phyloP scores from a whole-genome alignment of 2,797 vertebrate species.

The Xiphorhynchus erythropygius region DNA sequence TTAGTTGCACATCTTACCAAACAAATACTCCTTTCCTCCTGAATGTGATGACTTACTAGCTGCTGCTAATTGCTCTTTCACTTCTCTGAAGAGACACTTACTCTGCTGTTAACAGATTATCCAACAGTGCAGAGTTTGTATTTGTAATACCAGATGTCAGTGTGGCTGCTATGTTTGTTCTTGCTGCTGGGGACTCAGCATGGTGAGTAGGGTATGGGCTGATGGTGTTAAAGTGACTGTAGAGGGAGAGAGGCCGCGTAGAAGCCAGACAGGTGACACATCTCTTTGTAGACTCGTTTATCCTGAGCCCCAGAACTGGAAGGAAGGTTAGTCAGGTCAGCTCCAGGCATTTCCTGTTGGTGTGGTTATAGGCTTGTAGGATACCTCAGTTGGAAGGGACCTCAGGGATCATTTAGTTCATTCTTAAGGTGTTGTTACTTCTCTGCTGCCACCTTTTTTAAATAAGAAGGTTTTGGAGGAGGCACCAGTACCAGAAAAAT shows the following conservation, averaged over 20 bases:
- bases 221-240: neutral
- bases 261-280: neutral
- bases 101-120: conserved; percentile 51
- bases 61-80: conserved; percentile 42
- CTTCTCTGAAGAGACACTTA: neutral
- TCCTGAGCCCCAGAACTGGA: neutral
- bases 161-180: neutral
- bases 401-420: neutral
- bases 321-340: neutral
- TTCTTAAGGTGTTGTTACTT: neutral
- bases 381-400: neutral
- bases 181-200: conserved; percentile 7
- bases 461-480: neutral
- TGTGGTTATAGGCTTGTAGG: neutral
- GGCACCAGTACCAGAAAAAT: neutral
- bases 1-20: neutral
- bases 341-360: conserved; percentile 23
- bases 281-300: neutral
- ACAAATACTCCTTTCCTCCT: neutral
- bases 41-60: neutral
- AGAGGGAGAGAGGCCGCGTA: neutral
- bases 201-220: neutral
- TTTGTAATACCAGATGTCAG: conserved; percentile 58
- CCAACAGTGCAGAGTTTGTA: conserved; percentile 46
- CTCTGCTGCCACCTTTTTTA: neutral